A percentile compares a stretch with the other conserved stretches of the same genome.
These are phyloP conservation scores for Neelides folsomi DNA, from an alignment of 2,888 invertebrate species.

Conservation along the genomic window DNA sequence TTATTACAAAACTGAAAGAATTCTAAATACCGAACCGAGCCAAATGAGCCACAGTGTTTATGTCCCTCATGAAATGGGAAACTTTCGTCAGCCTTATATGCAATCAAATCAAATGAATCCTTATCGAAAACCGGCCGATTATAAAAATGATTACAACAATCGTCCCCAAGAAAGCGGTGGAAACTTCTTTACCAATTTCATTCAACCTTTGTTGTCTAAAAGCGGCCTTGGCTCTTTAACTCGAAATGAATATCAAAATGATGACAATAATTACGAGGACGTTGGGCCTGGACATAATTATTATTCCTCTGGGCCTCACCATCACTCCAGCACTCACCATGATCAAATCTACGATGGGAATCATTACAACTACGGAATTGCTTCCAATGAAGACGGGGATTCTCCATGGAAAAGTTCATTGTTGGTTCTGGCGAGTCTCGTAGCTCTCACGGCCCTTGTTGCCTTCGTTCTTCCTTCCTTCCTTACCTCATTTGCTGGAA, in stretches of 20 bases:
- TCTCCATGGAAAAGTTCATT: conserved; percentile 26
- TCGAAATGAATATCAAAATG: not conserved
- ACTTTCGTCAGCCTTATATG: too few species aligned
- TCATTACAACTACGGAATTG: not conserved
- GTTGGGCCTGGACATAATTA: not conserved
- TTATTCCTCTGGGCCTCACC: not conserved
- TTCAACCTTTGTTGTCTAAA: too few species aligned
- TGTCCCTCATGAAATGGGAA: too few species aligned
- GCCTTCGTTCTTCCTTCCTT: conserved; percentile 27
- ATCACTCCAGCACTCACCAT: conserved; percentile 1
- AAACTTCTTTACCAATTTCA: too few species aligned
- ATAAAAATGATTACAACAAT: too few species aligned
- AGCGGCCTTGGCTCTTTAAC: too few species aligned
- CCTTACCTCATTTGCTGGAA: conserved; percentile 13
- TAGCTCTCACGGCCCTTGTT: conserved; percentile 24
- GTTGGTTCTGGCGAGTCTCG: conserved; percentile 28
- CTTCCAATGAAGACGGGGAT: conserved; percentile 2
- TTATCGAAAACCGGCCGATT: too few species aligned
- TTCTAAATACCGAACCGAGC: too few species aligned
- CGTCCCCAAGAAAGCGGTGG: too few species aligned
- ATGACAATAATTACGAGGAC: not conserved
- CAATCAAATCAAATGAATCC: too few species aligned
- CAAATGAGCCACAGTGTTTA: too few species aligned
- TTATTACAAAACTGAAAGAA: too few species aligned
- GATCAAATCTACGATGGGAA: not conserved